Evolutionary conservation across 1,140 invertebrate species (phyloP), one percentile per base, ranked within the genome.

Genomic region (Drosophila paulistorum): DNA sequence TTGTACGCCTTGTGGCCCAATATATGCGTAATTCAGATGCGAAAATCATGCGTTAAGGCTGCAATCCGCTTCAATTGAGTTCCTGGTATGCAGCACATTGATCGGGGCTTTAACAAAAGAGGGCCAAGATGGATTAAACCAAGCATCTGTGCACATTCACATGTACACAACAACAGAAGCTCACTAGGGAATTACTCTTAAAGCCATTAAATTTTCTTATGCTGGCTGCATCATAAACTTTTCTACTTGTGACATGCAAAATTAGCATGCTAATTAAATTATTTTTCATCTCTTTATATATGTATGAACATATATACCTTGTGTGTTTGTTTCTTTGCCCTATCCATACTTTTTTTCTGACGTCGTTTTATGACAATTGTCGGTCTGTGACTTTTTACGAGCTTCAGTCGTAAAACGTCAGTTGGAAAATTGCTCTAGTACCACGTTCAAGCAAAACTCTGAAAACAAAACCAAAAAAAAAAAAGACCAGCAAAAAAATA

Each of bases 321-420:
- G 33, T 17, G 14, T 7, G 30, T 30, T 30, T 61, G 33, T 39
- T 10, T 42, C 0, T 42, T 42, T 41, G 35, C 30, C 30, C 30
- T 30, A 30, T n/a, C 60, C 6, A 45, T 39, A 7, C 14, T 65
- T 6, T 65, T 6, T 63, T 30, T 48, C 60, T n/a, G 30, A 48
- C n/a, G 42, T 55, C n/a, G 42, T 65, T 77, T 77, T 77, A 77
- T 77, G 74, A 71, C 67, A 71, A 58, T 66, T 66, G 54, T 66
- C 62, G 60, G 60, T 42, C 58, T 55, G 74, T 14, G 66, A 63
- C 39, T 71, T 66, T 77, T 77, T 77, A 77, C 62, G 75, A 77
- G 61, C 54, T 26, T 41, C 17, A 51, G 57, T 76, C 74, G 61
- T 72, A 77, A 77, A 72, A 33, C 30, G 61, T 39, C 64, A 59